Conservation (phyloP, 2,113 vertebrate genomes). For the Pteropus alecto region DNA sequence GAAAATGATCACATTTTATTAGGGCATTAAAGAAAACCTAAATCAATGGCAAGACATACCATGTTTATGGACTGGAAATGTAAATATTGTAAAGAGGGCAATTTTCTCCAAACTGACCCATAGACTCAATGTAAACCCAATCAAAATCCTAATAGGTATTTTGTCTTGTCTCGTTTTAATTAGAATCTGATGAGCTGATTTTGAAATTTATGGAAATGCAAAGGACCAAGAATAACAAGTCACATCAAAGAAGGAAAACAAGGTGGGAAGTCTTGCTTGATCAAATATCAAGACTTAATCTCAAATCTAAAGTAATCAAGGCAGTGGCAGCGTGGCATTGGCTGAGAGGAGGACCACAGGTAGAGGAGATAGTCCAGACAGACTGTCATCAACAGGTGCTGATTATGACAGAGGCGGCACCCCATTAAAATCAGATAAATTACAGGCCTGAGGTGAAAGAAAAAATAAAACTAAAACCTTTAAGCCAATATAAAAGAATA, state of each 20-base stretch:
- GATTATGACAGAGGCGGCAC: not conserved
- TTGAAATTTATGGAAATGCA: not conserved
- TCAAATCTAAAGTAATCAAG: not conserved
- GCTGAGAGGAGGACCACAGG: not conserved
- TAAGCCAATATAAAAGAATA: not conserved
- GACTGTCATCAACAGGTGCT: not conserved
- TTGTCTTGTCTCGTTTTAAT: not conserved
- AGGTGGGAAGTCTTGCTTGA: not conserved
- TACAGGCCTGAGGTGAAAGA: not conserved
- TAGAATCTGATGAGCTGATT: not conserved
- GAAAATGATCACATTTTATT: not conserved
- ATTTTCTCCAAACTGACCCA: not conserved
- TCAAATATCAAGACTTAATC: not conserved
- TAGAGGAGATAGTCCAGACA: not conserved
- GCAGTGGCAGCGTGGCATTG: not conserved
- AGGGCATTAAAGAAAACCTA: conserved; percentile 5
- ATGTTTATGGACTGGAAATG: not conserved
- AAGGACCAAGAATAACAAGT: not conserved
- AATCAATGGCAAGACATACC: not conserved
- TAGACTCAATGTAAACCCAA: not conserved
- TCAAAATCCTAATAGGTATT: not conserved
- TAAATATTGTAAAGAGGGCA: not conserved
- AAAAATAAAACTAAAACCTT: not conserved
- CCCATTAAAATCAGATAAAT: not conserved
- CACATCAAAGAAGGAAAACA: not conserved